A percentile compares a stretch with the other conserved stretches of the same genome.
Evolutionary conservation across 1,140 invertebrate species (phyloP).

Genomic region (Popillia japonica): DNA sequence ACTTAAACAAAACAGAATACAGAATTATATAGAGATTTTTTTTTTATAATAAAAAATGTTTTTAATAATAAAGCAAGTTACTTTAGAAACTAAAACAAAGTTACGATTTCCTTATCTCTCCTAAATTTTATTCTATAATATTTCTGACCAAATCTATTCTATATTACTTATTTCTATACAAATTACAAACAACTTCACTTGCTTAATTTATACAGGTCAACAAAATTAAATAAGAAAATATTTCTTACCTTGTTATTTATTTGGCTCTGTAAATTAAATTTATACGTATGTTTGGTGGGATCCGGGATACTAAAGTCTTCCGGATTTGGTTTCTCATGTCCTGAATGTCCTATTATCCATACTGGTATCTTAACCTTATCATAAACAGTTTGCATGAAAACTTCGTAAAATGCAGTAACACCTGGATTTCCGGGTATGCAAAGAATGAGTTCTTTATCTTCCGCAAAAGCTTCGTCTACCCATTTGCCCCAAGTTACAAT

Average conservation of each 20-base stretch:
- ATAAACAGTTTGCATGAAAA: slow-evolving; percentile 72
- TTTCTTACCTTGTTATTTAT: neutral
- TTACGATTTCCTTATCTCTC: too few species aligned
- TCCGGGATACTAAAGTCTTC: neutral
- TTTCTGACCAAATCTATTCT: too few species aligned
- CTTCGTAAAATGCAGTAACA: slow-evolving; percentile 72
- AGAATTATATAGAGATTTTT: too few species aligned
- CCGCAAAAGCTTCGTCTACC: slow-evolving; percentile 68
- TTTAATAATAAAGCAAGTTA: too few species aligned
- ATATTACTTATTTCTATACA: too few species aligned
- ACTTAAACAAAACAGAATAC: too few species aligned
- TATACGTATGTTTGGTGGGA: neutral
- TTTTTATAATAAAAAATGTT: too few species aligned
- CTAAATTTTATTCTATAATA: too few species aligned
- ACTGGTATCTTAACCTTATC: slow-evolving; percentile 68
- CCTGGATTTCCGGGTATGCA: slow-evolving; percentile 77
- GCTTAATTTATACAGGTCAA: neutral
- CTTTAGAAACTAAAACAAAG: too few species aligned
- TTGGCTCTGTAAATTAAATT: neutral
- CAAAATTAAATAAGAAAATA: neutral
- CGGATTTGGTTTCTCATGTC: slow-evolving; percentile 66
- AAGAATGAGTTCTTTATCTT: slow-evolving; percentile 65
- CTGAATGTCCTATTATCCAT: slow-evolving; percentile 80
- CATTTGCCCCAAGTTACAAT: slow-evolving; percentile 73
- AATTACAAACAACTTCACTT: too few species aligned